Evolutionary conservation across 2,888 invertebrate species (phyloP).

Genomic region (Notodonta ziczac): DNA sequence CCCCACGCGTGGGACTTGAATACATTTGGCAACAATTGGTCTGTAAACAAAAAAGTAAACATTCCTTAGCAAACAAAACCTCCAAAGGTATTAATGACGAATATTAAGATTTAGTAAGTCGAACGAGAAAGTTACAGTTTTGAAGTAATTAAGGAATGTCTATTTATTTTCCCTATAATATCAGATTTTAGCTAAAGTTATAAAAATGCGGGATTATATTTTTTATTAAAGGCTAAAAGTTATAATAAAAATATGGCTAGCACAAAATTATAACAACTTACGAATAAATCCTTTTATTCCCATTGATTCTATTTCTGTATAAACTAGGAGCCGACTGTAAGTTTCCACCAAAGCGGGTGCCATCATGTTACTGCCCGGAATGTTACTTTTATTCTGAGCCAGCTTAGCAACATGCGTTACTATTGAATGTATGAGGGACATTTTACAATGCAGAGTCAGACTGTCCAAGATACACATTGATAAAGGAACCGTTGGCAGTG

Average conservation of each 20-base stretch:
- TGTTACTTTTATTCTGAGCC: slow-evolving; percentile 93
- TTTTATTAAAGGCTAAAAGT: no score
- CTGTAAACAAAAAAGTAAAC: slow-evolving; percentile 68
- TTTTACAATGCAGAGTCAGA: slow-evolving; percentile 97
- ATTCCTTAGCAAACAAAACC: not conserved
- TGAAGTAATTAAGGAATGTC: not conserved
- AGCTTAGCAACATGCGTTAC: slow-evolving; percentile 95
- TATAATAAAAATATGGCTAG: no score
- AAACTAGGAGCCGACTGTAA: slow-evolving; percentile 95
- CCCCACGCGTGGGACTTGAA: slow-evolving; percentile 98
- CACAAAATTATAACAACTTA: slow-evolving; percentile 66
- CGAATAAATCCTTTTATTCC: slow-evolving; percentile 98
- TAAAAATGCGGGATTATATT: no score
- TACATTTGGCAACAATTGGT: slow-evolving; percentile 94
- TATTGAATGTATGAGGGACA: slow-evolving; percentile 92
- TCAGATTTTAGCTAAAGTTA: no score
- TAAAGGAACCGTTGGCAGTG: slow-evolving; percentile 92
- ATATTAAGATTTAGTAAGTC: no score
- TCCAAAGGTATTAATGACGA: no score
- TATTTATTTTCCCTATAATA: no score
- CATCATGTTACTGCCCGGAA: slow-evolving; percentile 86
- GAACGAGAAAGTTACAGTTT: not conserved
- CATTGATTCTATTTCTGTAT: slow-evolving; percentile 97
- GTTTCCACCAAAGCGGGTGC: slow-evolving; percentile 98
- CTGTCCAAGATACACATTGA: slow-evolving; percentile 97